Percentiles rank a stretch among this genome's conserved stretches.
Conservation (phyloP, 2,113 vertebrate species). For the Eulacestoma nigropectus region DNA sequence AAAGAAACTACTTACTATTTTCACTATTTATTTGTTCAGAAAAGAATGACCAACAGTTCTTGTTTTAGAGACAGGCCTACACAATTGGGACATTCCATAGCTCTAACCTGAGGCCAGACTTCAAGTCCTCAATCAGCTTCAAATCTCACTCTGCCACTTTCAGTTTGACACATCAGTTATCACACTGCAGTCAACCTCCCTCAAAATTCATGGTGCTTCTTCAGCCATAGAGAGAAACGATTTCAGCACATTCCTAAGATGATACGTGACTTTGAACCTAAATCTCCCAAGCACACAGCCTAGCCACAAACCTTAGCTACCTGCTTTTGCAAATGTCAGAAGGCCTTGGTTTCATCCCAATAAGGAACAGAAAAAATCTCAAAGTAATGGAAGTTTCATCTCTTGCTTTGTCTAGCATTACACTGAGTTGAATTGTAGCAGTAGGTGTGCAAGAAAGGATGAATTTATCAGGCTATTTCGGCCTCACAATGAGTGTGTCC, state of each 20-base stretch:
- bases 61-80: neutral
- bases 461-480: neutral
- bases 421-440: neutral
- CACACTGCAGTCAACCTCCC: neutral
- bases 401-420: neutral
- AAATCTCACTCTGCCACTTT: neutral
- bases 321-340: neutral
- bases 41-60: neutral
- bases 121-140: neutral
- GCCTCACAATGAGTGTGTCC: neutral
- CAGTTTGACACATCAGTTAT: neutral
- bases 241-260: neutral
- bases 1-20: too few relatives aligned
- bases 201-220: neutral
- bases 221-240: neutral
- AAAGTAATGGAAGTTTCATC: neutral
- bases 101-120: neutral
- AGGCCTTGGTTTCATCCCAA: neutral
- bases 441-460: neutral
- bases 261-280: neutral
- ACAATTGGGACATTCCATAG: neutral
- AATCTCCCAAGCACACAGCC: neutral
- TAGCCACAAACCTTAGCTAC: neutral
- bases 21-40: neutral
- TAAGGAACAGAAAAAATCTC: neutral